Base-by-base conservation (phyloP, 2,888 invertebrate genomes). In the Drosophila engyochracea region DNA sequence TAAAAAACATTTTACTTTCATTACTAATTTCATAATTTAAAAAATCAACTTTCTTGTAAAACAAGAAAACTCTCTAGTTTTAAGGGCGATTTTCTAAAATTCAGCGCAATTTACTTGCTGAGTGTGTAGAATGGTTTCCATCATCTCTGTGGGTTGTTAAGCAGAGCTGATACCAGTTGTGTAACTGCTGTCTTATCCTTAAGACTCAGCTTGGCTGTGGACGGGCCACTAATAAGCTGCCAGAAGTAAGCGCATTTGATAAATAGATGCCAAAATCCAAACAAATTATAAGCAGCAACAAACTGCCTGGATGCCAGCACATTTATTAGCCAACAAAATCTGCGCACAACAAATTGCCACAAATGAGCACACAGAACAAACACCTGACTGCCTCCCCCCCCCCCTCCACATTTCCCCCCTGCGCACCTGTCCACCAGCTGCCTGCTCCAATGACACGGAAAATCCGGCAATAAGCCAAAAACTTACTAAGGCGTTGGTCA, bases 161-260 rank as follows among this genome's bases (percentile, higher is more conserved):
- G 53, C 10, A n/a, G 14, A 33, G 5, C 41, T 25, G 28, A 52
- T 14, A 7, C 33, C 39, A 51, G n/a, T 28, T 31, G 22, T 53
- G 22, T 31, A n/a, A 25, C 30, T 51, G n/a, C 16, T 22, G 52
- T 39, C 51, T 78, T 68, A 71, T 64, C 64, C 64, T 4, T 58
- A 62, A 68, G 82, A 69, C 66, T 12, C 25, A 59, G 53, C 53
- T 44, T 19, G 49, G 25, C 62, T 28, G 52, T 39, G 64, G 51
- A 63, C 62, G 16, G n/a, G 51, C 51, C 67, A 70, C 85, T 86
- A 86, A 86, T 90, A 86, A 91, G 87, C 91, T 86, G 85, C 73
- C 85, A 90, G 61, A 73, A 83, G 68, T 90, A 90, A 90, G 88
- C 82, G 69, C 82, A 72, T 89, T 85, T 85, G 89, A 86, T 91